Evolutionary conservation across 2,113 vertebrate genomes (phyloP), one percentile per base, ranked within the genome.

Genomic region (Ranitomeya imitator): DNA sequence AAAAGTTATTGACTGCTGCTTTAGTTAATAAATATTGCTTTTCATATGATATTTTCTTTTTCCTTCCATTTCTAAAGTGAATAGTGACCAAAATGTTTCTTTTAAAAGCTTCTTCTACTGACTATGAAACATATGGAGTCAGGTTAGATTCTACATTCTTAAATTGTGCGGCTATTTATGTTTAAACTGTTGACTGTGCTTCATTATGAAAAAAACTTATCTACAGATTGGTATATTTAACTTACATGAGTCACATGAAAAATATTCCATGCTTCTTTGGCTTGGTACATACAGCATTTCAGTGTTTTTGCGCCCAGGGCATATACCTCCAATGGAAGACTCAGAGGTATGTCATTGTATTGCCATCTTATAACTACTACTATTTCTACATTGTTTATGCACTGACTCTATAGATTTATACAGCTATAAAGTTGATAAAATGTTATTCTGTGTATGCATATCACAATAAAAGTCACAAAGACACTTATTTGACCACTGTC

Each of bases 21-120:
- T 74, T 7, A 31, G 5, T 74, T 21, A 74, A 37, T 26, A 13
- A 15, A 54, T 52, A 45, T 21, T 52, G 45, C n/a, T 77, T 21
- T 7, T 2, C 54, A 82, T 59, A 37, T 37, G n/a, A 63, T 18
- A 63, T 6, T 82, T 1, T 16, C 26, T 82, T 60, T 81, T 45
- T 45, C 37, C 16, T 60, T 60, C 60, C 9, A 14, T 37, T 81
- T 26, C 14, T 31, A 15, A 0, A 1, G 0, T 19, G 12, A 15
- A 59, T 60, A 81, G 8, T 2, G 4, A 45, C 37, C 37, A 45
- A 45, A 45, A 45, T 45, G 37, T 45, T 45, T 45, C 37, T 45
- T 45, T 76, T 63, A 51, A n/a, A 55, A n/a, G 19, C 26, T 57
- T 87, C 81, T 86, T 89, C n/a, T 87, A 90, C 0, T 76, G 86